phyloP scores from a whole-genome alignment of 64 coral and sea anemone species.

The Montipora foliosa region DNA sequence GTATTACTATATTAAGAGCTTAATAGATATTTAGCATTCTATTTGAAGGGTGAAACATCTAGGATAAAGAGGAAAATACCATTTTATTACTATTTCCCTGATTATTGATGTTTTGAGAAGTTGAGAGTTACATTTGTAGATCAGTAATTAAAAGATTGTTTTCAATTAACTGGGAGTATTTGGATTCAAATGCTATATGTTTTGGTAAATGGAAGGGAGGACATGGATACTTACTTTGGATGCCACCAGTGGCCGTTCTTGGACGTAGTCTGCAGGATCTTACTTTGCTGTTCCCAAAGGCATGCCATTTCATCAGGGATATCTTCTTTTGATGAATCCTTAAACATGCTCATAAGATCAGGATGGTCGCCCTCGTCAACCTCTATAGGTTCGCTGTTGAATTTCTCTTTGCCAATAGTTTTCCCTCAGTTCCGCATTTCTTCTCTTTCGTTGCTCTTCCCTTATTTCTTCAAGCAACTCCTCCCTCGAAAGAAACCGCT shows the following conservation, averaged over 20 bases:
- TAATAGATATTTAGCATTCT: too few species aligned
- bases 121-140: too few species aligned
- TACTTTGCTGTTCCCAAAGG: constrained; percentile 50
- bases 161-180: too few species aligned
- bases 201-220: too few species aligned
- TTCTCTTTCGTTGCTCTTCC: neutral
- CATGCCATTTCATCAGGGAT: constrained; percentile 40
- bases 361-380: constrained; percentile 29
- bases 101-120: too few species aligned
- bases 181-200: too few species aligned
- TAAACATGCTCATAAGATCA: constrained; percentile 13
- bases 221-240: constrained; percentile 32
- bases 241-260: constrained; percentile 53
- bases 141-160: too few species aligned
- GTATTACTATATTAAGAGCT: too few species aligned
- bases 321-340: neutral
- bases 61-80: too few species aligned
- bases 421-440: constrained; percentile 43
- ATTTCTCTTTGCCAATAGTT: constrained; percentile 9
- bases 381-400: neutral
- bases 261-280: neutral
- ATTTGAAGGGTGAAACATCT: too few species aligned
- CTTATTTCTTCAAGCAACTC: neutral
- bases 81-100: too few species aligned
- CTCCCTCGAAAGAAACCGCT: constrained; percentile 44